phyloP scores from a whole-genome alignment of 2,888 invertebrate genomes.

The Corythucha ciliata region DNA sequence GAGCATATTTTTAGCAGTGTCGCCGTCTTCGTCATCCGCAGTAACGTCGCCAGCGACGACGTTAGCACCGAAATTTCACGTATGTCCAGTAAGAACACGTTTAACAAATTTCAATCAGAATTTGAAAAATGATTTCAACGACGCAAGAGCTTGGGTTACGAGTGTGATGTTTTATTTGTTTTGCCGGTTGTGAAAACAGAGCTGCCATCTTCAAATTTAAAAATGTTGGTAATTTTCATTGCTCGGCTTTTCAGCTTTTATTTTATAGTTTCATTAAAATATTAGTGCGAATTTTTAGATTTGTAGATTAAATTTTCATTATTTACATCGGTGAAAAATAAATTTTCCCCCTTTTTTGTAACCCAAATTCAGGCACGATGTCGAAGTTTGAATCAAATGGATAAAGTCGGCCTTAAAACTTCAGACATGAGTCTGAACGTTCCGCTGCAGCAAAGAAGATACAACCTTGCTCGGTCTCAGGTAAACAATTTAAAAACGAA shows the following conservation, averaged over 20 bases:
- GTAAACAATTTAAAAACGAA: conserved; percentile 40
- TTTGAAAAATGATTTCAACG: not conserved
- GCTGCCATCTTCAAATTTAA: too few relatives aligned
- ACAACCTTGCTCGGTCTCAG: conserved; percentile 52
- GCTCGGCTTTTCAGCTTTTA: too few relatives aligned
- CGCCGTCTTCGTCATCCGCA: conserved; percentile 51
- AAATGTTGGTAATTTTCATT: too few relatives aligned
- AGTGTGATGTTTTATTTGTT: too few relatives aligned
- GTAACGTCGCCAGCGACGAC: not conserved
- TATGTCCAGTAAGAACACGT: not conserved
- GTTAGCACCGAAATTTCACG: conserved; percentile 18
- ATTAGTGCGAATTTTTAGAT: not conserved
- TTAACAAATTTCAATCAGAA: not conserved
- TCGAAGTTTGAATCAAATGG: conserved; percentile 30
- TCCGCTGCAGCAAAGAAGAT: conserved; percentile 41
- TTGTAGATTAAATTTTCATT: not conserved
- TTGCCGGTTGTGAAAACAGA: too few relatives aligned
- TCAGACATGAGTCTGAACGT: conserved; percentile 26
- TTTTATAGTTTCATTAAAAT: too few relatives aligned
- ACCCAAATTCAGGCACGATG: conserved; percentile 22
- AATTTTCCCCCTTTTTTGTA: not conserved
- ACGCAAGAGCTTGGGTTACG: too few relatives aligned
- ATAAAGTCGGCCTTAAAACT: conserved; percentile 25
- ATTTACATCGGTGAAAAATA: not conserved
- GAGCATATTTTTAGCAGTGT: conserved; percentile 64